Evolutionary conservation across 2,113 vertebrate genomes (phyloP).

Genomic region (Albula goreensis): DNA sequence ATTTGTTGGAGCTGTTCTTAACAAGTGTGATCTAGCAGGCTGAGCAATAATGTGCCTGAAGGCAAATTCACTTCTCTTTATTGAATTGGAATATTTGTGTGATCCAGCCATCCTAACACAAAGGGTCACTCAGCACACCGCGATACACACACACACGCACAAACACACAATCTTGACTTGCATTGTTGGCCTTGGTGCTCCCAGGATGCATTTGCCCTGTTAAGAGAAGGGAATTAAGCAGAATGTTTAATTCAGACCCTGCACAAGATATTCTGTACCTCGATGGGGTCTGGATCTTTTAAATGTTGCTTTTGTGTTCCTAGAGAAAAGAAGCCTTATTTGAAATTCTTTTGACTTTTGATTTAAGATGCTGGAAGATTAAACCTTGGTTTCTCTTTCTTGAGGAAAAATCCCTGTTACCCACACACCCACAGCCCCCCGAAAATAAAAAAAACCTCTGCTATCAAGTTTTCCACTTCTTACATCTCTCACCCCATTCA

Average conservation of each 20-base stretch:
- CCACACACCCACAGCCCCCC: background rate
- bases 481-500: background rate
- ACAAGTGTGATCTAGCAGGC: background rate
- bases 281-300: conserved; percentile 25
- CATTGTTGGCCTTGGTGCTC: conserved; percentile 22
- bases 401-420: conserved; percentile 3
- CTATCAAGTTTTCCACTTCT: conserved; percentile 8
- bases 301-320: conserved; percentile 38
- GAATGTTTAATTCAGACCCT: conserved; percentile 43
- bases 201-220: conserved; percentile 32
- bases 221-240: conserved; percentile 40
- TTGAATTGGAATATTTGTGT: background rate
- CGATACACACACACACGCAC: background rate
- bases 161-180: background rate
- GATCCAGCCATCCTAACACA: background rate
- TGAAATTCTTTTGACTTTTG: conserved; percentile 27
- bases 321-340: conserved; percentile 31
- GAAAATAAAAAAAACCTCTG: background rate
- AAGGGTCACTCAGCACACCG: background rate
- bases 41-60: background rate
- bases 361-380: conserved; percentile 25
- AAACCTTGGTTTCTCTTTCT: conserved; percentile 12
- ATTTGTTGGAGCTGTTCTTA: background rate
- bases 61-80: background rate
- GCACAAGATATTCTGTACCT: conserved; percentile 22